Evolutionary conservation across 2,888 invertebrate species (phyloP), one percentile per base, ranked within the genome.

Genomic region (Erebia epiphron): DNA sequence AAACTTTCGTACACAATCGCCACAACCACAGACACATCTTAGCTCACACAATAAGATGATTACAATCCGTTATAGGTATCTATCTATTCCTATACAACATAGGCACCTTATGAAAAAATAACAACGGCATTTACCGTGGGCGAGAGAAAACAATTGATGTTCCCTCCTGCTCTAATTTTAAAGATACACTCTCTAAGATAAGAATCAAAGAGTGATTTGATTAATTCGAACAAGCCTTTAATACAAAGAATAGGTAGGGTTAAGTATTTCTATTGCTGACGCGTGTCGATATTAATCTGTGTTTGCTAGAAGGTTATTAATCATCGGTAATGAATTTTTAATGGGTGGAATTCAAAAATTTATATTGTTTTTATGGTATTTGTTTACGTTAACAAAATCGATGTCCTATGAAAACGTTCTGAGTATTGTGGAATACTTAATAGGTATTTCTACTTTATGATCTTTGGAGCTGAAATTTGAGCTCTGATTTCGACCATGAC

Each of bases 61-160:
- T 93, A 92, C 91, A 91, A 91, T 91, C 91, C 91, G 90, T 89
- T 92, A 91, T 91, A n/a, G n/a, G n/a, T n/a, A 89, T 83, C 87
- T 89, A 90, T 86, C 87, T 86, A 86, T 85, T 84, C 73, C 79
- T 81, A 81, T 79, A 81, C 21, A 26, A 57, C 11, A 21, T 57
- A 81, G 76, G 81, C 80, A 54, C 74, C 64, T 71, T 70, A 74
- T 82, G 87, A 87, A 88, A 87, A 90, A 89, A 88, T 83, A 87
- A 86, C 83, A 85, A 85, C 86, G 85, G 82, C 83, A 86, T 86
- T 81, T 84, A 85, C 75, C 84, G 92, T 93, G 92, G 92, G 93
- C 92, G 93, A 91, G 85, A 83, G 87, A 91, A 92, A 92, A 92
- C 92, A 92, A 92, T 92, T 79, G 86, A 86, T 86, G 83, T 82